Evolutionary conservation across 2,797 vertebrate species (phyloP), one percentile per base, ranked within the genome.

Genomic region (Sphenopsis melanotis): DNA sequence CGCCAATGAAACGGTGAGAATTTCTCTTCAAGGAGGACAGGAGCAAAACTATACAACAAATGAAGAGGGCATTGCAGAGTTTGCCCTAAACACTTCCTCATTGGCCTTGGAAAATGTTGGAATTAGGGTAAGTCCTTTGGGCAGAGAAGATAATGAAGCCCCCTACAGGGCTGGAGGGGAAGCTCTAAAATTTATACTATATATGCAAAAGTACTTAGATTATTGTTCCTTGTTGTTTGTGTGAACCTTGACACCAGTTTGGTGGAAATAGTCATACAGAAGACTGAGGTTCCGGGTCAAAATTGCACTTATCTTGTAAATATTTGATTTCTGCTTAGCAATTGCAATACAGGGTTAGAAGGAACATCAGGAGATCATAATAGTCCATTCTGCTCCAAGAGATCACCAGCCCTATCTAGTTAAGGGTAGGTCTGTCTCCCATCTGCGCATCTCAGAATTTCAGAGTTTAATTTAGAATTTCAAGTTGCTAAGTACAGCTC

Each of bases 91-190:
- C 50, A 97, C 97, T 24, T 89, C 91, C 16, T 50, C 1, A 1
- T 0, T 97, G 16, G 4, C 15, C 6, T 70, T 22, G 0, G 9
- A 56, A 24, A 63, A 53, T 50, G 15, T 96, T 75, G 66, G 17
- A 29, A 29, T 98, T 83, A 69, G 17, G 66, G 98, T 98, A 93
- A 97, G 97, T 97, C n/a, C 32, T 83, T 53, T 2, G 0, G 55
- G 27, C 32, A 82, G 34, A 80, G 49, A 20, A 66, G 37, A 53
- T 50, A 47, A 78, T 66, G 34, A 90, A 76, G 49, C 41, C 21
- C 66, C 32, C 11, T 23, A 14, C 4, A 34, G 24, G 44, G 10
- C 42, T 86, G 32, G 32, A 80, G 41, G 37, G 15, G 53, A 20
- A 74, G 10, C 10, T 18, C 30, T 47, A 4, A 87, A 55, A 4